phyloP scores from a whole-genome alignment of 1,140 invertebrate genomes.

The Tenebrio molitor region DNA sequence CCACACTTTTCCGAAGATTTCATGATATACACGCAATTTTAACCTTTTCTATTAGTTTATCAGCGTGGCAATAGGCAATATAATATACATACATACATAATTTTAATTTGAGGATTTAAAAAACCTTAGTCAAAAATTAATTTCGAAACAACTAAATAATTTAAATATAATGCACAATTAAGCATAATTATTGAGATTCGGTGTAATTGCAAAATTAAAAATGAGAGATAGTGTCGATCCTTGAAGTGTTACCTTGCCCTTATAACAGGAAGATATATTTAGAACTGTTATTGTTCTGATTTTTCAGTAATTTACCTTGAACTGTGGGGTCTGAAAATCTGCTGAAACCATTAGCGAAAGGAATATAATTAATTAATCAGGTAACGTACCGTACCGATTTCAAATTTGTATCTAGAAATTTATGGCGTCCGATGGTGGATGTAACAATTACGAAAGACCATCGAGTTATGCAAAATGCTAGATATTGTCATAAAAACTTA shows the following conservation, averaged over 20 bases:
- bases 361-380: constrained; percentile 8
- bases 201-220: not conserved
- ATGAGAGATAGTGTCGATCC: constrained; percentile 8
- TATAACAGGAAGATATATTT: constrained; percentile 12
- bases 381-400: not conserved
- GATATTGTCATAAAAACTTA: constrained; percentile 18
- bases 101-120: not conserved
- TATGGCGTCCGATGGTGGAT: not conserved
- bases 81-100: too few species aligned
- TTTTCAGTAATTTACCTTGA: constrained; percentile 24
- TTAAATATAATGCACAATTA: constrained; percentile 22
- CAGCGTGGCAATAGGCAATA: not conserved
- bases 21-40: constrained; percentile 7
- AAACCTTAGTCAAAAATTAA: not conserved
- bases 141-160: constrained; percentile 7
- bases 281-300: constrained; percentile 4
- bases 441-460: constrained; percentile 11
- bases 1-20: not conserved
- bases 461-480: not conserved
- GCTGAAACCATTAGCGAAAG: constrained; percentile 13
- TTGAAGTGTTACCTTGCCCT: constrained; percentile 27
- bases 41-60: not conserved
- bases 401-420: not conserved
- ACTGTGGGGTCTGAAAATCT: constrained; percentile 1
- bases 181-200: not conserved